Evolutionary conservation across 2,888 invertebrate species (phyloP), one percentile per base, ranked within the genome.

Genomic region (Yponomeuta malinellus): DNA sequence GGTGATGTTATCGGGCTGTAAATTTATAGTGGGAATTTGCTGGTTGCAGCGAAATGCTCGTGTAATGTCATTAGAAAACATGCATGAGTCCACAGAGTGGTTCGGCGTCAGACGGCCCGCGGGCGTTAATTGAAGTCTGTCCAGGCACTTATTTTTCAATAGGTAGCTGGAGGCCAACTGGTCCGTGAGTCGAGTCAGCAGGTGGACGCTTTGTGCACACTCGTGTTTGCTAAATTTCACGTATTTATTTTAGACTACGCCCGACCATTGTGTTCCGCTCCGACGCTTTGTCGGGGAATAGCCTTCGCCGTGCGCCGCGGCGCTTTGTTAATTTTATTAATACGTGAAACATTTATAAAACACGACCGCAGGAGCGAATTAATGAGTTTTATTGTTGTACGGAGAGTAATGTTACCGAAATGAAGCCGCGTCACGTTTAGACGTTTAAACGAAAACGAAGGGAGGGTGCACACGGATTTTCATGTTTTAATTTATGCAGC

Each of bases 291-390:
- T 88, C 84, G 86, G 83, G 79, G 85, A 88, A 89, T 89, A 87
- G 88, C 89, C 89, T 88, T 86, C 86, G 82, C 63, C 83, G 83
- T 84, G 83, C 81, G 83, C 84, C 75, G 75, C 76, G 65, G 75
- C 81, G 87, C 90, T 90, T 91, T 91, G 92, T 91, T 90, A 91
- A 91, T 92, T 90, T 92, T 91, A 92, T 92, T 90, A 92, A 90
- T 90, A 89, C 86, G 86, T 91, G 86, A 91, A 92, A 91, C 90
- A 90, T 92, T 91, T 88, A 91, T 89, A 87, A 88, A 86, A 87
- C 88, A 82, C 87, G 82, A 87, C 90, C 88, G 88, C 90, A 83
- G 86, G 77, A 82, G 83, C 81, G 86, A 87, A 88, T 91, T 91
- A 89, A 91, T 91, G 89, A 90, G 87, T 89, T 90, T 88, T 89